Base-by-base conservation (phyloP, 2,888 invertebrate genomes). In the Drosophila testacea region DNA sequence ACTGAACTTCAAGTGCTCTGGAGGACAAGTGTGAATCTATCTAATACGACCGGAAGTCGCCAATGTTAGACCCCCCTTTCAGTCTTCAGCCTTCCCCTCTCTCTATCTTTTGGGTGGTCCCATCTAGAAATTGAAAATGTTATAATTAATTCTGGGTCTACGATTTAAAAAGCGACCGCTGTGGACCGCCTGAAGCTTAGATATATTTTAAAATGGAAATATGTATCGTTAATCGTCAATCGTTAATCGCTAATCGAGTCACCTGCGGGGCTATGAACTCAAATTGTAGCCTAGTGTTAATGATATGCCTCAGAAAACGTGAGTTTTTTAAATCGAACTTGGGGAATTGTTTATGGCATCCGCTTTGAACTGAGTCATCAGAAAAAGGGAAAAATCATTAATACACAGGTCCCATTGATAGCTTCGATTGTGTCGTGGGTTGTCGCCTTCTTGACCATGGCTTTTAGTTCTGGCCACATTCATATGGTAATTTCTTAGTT, bases 31-130 rank as follows among this genome's bases (percentile, higher is more conserved):
- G 47, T 68, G 56, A 64, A 55, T 69, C 59, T 65, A 39, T 79
- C 83, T 79, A 88, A 75, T 27, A 54, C 56, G 68, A 46, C 72
- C 88, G 88, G 88, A 86, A 83, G 81, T 86, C 39, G 66, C 50
- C 73, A 79, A 84, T 72, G 61, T 16, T 67, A 66, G 42, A 62
- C 32, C 30, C 5, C 27, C 34, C 13, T 7, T 6, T 3, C 13
- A 39, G 1, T 13, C 32, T 27, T 10, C 34, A 22, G 11, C 7
- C 7, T 6, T 28, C 62, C 32, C 13, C 30, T 28, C 16, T 30
- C 30, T 6, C 32, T 48, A 16, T 56, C 44, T 46, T 46, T 42
- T 69, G 81, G 74, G 77, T 75, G 80, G 72, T 55, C 32, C 11
- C 52, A 42, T 27, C 13, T 6, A 11, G 39, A 27, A 66, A 77